Conservation (phyloP, 92 coral and sea anemone genomes). For the Nematostella vectensis region DNA sequence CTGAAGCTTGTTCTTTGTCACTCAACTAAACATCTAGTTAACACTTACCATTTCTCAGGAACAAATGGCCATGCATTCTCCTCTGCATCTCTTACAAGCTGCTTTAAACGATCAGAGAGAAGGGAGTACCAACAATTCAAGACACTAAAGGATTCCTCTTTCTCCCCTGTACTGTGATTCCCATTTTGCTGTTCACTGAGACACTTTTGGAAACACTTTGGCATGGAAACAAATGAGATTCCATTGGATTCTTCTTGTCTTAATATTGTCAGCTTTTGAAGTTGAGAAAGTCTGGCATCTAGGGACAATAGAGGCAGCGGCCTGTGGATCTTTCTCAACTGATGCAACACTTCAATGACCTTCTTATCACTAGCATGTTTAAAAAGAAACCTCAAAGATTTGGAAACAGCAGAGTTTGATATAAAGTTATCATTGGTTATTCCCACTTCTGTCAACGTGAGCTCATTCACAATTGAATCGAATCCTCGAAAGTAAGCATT, state of each 20-base stretch:
- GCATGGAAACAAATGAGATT: conserved; percentile 3
- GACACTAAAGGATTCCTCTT: conserved; percentile 34
- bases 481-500: conserved; percentile 2
- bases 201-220: conserved; percentile 8
- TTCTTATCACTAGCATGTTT: conserved; percentile 1
- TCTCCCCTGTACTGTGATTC: no score
- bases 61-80: conserved; percentile 89
- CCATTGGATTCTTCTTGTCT: conserved; percentile 13
- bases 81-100: conserved; percentile 57
- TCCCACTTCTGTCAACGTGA: neutral
- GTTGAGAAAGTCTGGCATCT: conserved; percentile 9
- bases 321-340: conserved; percentile 58
- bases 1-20: no score
- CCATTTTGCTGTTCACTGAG: no score
- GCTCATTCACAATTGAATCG: neutral
- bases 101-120: conserved; percentile 46
- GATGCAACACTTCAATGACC: conserved; percentile 18
- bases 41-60: conserved; percentile 89
- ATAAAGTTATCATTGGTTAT: neutral
- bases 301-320: conserved; percentile 41
- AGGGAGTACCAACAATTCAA: conserved; percentile 58
- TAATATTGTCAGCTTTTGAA: conserved; percentile 29
- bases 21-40: no score
- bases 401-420: conserved; percentile 3
- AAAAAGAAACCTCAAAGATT: conserved; percentile 10